Conservation (phyloP, 2,113 vertebrate genomes). For the Anarhynchus alexandrinus region DNA sequence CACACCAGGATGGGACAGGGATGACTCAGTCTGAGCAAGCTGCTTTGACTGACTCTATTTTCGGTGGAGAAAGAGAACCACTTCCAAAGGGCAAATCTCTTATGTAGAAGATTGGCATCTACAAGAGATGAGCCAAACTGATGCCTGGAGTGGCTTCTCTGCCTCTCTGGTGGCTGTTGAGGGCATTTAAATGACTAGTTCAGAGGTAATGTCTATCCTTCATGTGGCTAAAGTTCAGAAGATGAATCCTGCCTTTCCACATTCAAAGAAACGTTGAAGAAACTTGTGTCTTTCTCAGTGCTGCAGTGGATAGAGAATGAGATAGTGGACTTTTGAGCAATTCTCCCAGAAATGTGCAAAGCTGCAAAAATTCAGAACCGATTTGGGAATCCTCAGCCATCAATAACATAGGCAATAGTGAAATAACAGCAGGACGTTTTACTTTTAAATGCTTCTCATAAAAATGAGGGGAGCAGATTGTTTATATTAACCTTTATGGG, state of each 20-base stretch:
- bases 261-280: not conserved
- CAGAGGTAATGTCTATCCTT: not conserved
- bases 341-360: slow-evolving; percentile 58
- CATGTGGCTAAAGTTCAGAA: not conserved
- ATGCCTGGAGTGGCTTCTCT: not conserved
- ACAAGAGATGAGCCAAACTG: not conserved
- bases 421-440: slow-evolving; percentile 62
- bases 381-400: slow-evolving; percentile 58
- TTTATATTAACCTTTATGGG: slow-evolving; percentile 72
- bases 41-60: not conserved
- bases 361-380: slow-evolving; percentile 50
- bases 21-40: not conserved
- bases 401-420: slow-evolving; percentile 60
- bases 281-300: not conserved
- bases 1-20: not conserved
- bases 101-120: not conserved
- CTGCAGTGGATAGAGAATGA: not conserved
- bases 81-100: not conserved
- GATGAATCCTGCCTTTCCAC: not conserved
- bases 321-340: not conserved
- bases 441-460: slow-evolving; percentile 66
- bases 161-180: not conserved
- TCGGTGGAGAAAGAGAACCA: not conserved
- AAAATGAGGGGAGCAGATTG: slow-evolving; percentile 67
- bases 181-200: not conserved